Evolutionary conservation across 1,140 invertebrate species (phyloP), one percentile per base, ranked within the genome.

Genomic region (Sycobia sp.): DNA sequence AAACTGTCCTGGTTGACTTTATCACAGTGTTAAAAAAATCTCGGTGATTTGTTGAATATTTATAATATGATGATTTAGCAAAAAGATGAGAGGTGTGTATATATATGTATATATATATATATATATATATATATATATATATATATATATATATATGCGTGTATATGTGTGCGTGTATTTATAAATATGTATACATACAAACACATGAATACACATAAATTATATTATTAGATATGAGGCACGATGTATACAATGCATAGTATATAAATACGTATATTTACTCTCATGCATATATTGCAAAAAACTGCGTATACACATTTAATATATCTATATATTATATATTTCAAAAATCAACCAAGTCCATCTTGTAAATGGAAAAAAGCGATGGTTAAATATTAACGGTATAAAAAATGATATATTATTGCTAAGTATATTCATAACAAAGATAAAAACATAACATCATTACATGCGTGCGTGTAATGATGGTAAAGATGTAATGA

Each of bases 41-140:
- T 62, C 65, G 60, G 67, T 71, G 64, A 70, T 67, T 74, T 73
- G 69, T 74, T 74, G 66, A 73, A 70, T 74, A 74, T 73, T 74
- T 74, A 55, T 73, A 73, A 22, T 57, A 51, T 50, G 58, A 58
- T 58, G 39, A 64, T 51, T 57, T 57, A 51, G 57, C 23, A 27
- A 46, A 58, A 32, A 71, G 56, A 20, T 66, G 57, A 55, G 44
- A 62, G 49, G 49, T 36, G 38, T 67, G 67, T 38, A 44, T 64
- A 60, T 56, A 49, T 69, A 72, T 67, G 62, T 29, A 56, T 49
- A 64, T 50, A 38, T 59, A 67, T 51, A 66, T 66, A 67, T 65
- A 65, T 36, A 53, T 54, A 68, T 50, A 69, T 56, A n/a, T n/a
- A n/a, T n/a, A n/a, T n/a, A n/a, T n/a, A n/a, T n/a, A n/a, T 36